Evolutionary conservation across 1,140 invertebrate genomes (phyloP), one percentile per base, ranked within the genome.

Genomic region (Formica selysi): DNA sequence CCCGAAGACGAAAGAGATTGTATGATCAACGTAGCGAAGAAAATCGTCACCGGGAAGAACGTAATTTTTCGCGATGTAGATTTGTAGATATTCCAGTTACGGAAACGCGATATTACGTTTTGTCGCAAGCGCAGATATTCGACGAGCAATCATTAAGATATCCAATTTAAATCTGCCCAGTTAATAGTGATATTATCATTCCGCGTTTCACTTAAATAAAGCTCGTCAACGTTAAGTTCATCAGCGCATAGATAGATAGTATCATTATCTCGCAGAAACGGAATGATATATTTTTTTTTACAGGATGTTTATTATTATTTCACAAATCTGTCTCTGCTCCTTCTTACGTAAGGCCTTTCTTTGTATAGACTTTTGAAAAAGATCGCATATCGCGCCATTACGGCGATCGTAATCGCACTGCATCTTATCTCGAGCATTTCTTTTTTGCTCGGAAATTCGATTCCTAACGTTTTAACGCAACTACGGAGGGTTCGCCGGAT

Each of bases 371-470:
- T 19, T 51, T 16, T 26, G 41, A 83, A 44, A 62, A 48, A 32
- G 13, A 44, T 80, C 54, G 19, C 11, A n/a, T 51, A 67, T 67
- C 48, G 22, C 16, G 65, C 44, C 26, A 13, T 80, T 57, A 70
- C 22, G 36, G 16, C 0, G 16, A 38, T 67, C 29, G 78, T 19
- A 36, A 59, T 71, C 54, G 62, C 22, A 3, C 36, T 38, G 26
- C 5, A 13, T 44, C 36, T 71, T 73, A 44, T 83, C 38, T 22
- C 68, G 19, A 51, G 32, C 26, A 22, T 73, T 73, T 3, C 44
- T 51, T 57, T 74, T 19, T 83, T 48, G 11, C 78, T 73, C n/a
- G 67, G 19, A 81, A 71, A 71, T 61, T 57, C 79, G 79, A 81
- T n/a, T 57, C 36, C 38, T 44, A 71, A 70, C 51, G 38, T 61